Evolutionary conservation across 2,888 invertebrate species (phyloP).

Genomic region (Neoitamus cyanurus): DNA sequence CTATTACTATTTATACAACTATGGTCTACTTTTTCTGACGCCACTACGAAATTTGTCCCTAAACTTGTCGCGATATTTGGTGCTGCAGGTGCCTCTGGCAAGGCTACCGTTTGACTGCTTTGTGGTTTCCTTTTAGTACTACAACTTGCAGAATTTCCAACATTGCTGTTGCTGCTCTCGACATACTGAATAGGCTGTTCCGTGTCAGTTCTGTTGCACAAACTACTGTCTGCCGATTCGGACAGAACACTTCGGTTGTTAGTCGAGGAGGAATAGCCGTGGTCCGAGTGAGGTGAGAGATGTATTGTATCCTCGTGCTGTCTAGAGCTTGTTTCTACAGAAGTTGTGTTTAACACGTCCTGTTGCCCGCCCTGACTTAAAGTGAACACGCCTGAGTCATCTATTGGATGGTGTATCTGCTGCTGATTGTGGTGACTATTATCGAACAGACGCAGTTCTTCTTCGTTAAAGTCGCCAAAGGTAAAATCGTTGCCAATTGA

Average conservation of each 20-base stretch:
- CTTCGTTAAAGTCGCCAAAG: conserved; percentile 70
- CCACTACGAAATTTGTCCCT: conserved; percentile 40
- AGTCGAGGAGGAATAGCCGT: conserved; percentile 51
- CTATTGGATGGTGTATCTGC: conserved; percentile 1
- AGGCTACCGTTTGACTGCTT: not conserved
- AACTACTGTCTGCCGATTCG: conserved; percentile 61
- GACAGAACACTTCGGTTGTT: conserved; percentile 50
- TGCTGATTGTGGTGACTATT: conserved; percentile 27
- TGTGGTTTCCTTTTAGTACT: not conserved
- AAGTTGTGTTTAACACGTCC: not conserved
- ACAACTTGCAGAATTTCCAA: not conserved
- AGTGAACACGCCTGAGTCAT: conserved; percentile 46
- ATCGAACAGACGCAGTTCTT: conserved; percentile 61
- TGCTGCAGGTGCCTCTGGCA: not conserved
- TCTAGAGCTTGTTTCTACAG: not conserved
- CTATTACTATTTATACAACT: conserved; percentile 43
- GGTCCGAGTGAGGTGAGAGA: conserved; percentile 50
- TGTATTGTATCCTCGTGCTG: conserved; percentile 41
- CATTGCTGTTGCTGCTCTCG: not conserved
- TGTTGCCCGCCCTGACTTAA: conserved; percentile 7
- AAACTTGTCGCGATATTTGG: conserved; percentile 43
- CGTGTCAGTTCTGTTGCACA: conserved; percentile 53
- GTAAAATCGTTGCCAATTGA: conserved; percentile 77
- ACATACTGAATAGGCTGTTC: conserved; percentile 33
- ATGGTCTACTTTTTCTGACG: conserved; percentile 27